Conservation (phyloP, 2,113 vertebrate genomes). For the Corvus hawaiiensis region DNA sequence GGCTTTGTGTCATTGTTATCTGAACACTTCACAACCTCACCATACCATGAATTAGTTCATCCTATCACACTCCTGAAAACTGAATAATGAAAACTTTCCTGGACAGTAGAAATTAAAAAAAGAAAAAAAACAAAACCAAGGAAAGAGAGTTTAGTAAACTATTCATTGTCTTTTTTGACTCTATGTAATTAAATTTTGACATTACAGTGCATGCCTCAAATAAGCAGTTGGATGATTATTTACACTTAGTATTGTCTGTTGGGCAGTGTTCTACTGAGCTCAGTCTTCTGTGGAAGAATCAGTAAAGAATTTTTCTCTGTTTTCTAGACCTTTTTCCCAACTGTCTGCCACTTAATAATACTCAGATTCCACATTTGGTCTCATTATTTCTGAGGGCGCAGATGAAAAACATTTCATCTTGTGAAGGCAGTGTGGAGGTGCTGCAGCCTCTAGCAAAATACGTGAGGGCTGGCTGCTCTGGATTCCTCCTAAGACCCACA, state of each 20-base stretch:
- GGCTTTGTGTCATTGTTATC: not conserved
- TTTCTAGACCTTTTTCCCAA: not conserved
- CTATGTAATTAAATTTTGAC: not conserved
- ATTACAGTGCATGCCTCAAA: not conserved
- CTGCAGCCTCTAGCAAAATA: not conserved
- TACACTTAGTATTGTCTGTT: not conserved
- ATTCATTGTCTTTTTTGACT: not conserved
- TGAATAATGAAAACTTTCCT: not conserved
- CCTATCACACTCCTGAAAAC: not conserved
- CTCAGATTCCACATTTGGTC: not conserved
- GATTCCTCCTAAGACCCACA: not conserved
- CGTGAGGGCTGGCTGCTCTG: accelerated
- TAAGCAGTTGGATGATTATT: not conserved
- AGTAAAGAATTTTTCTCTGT: not conserved
- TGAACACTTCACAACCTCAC: not conserved
- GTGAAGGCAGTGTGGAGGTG: not conserved
- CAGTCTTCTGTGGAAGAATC: not conserved
- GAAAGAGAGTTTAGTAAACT: not conserved
- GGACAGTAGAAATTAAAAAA: not conserved
- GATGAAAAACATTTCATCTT: not conserved
- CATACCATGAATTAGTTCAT: not conserved
- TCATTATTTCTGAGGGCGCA: not conserved
- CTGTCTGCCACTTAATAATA: not conserved
- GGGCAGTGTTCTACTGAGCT: not conserved
- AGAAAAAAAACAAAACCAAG: not conserved